Evolutionary conservation across 2,113 vertebrate species (phyloP).

Genomic region (Tympanuchus pallidicinctus): DNA sequence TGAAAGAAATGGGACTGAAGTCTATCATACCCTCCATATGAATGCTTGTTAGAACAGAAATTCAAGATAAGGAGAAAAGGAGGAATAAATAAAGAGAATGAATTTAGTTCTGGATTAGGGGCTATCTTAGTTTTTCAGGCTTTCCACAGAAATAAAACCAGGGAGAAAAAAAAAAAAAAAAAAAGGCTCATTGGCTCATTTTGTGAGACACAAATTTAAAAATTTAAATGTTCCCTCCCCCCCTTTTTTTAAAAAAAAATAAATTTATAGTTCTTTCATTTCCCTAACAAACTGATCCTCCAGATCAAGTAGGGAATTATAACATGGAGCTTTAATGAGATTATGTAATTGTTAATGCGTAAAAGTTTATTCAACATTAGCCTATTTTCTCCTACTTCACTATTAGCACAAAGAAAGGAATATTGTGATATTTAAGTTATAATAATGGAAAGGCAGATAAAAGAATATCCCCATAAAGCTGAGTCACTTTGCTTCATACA

Average conservation of each 20-base stretch:
- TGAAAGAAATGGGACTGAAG: not conserved
- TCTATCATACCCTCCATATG: not conserved
- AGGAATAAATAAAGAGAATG: conserved; percentile 20
- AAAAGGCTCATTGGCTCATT: not conserved
- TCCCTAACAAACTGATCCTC: conserved; percentile 7
- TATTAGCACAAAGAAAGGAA: not conserved
- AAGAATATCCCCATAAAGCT: not conserved
- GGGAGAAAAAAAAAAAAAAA: not conserved
- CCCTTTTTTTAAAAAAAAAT: not conserved
- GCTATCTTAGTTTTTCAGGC: conserved; percentile 47
- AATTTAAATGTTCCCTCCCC: not conserved
- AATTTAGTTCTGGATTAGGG: conserved; percentile 4
- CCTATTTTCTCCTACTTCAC: not conserved
- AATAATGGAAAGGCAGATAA: not conserved
- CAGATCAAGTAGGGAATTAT: not conserved
- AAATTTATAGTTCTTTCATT: not conserved
- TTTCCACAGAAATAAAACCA: not conserved
- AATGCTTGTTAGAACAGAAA: not conserved
- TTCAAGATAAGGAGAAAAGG: not conserved
- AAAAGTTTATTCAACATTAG: not conserved
- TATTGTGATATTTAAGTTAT: not conserved
- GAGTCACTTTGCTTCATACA: not conserved
- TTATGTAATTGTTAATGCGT: not conserved
- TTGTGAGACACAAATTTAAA: conserved; percentile 8
- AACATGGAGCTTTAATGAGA: not conserved